Conservation (phyloP, 1,140 invertebrate genomes). For the Bombus difficillimus region DNA sequence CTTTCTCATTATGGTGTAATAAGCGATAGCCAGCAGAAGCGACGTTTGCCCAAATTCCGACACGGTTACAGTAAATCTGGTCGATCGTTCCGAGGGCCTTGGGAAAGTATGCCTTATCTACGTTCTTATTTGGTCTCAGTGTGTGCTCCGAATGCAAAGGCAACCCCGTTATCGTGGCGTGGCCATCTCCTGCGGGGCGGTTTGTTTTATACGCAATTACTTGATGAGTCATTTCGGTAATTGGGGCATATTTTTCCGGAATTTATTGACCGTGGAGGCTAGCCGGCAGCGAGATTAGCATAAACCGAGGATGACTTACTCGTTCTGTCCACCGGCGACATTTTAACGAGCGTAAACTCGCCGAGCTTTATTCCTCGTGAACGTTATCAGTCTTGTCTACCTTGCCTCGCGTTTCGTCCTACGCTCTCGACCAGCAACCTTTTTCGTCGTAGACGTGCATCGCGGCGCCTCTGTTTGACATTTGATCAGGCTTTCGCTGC, state of each 20-base stretch:
- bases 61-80: constrained; percentile 62
- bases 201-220: constrained; percentile 78
- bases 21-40: neutral
- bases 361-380: constrained; percentile 69
- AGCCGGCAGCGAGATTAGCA: constrained; percentile 69
- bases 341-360: constrained; percentile 75
- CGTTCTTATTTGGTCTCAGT: constrained; percentile 67
- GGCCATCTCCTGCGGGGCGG: constrained; percentile 67
- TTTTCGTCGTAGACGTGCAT: constrained; percentile 48
- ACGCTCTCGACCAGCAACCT: constrained; percentile 49
- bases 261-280: constrained; percentile 72
- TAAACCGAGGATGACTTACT: constrained; percentile 75
- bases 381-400: constrained; percentile 66
- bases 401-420: constrained; percentile 56
- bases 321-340: constrained; percentile 60
- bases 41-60: constrained; percentile 56
- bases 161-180: constrained; percentile 60
- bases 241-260: constrained; percentile 77
- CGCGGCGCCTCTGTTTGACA: constrained; percentile 64
- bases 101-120: constrained; percentile 76
- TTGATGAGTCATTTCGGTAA: constrained; percentile 81
- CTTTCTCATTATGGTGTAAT: constrained; percentile 7
- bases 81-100: constrained; percentile 67
- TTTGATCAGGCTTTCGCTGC: constrained; percentile 55
- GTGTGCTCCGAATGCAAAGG: constrained; percentile 74